phyloP scores from a whole-genome alignment of 2,113 vertebrate species.

The Varanus salvator region DNA sequence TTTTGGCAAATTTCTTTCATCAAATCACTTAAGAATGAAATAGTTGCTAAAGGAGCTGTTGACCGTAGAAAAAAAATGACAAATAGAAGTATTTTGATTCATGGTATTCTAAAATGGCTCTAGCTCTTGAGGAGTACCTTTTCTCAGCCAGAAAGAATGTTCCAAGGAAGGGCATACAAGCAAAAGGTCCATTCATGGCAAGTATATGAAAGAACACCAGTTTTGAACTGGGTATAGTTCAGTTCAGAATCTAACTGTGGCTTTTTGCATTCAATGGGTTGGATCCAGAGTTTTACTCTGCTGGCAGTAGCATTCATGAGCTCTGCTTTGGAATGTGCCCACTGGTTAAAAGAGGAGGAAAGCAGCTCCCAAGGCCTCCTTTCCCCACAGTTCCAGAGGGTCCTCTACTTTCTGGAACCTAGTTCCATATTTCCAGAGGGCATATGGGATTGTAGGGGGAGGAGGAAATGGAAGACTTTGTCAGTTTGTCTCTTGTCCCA shows the following conservation, averaged over 20 bases:
- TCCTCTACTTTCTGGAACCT: neutral
- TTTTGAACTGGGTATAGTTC: neutral
- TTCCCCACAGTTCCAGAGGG: too few species aligned
- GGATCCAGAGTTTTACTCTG: neutral
- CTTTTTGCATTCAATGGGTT: neutral
- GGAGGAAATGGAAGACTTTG: neutral
- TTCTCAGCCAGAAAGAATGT: neutral
- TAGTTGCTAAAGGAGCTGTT: neutral
- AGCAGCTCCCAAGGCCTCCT: too few species aligned
- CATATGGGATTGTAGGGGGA: neutral
- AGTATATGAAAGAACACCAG: neutral
- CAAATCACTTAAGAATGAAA: conserved; percentile 10
- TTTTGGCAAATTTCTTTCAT: neutral
- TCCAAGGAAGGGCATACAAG: neutral
- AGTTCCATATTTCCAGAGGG: neutral
- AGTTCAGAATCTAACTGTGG: neutral
- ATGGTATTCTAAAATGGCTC: neutral
- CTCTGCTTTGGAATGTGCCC: neutral
- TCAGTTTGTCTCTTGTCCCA: too few species aligned
- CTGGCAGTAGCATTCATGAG: neutral
- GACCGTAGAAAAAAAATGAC: neutral
- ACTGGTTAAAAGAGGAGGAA: neutral
- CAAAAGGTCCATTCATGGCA: neutral
- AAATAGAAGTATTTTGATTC: neutral
- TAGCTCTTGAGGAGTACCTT: neutral